Base-by-base conservation (phyloP, 2,888 invertebrate species). In the Lochmaea crataegi region DNA sequence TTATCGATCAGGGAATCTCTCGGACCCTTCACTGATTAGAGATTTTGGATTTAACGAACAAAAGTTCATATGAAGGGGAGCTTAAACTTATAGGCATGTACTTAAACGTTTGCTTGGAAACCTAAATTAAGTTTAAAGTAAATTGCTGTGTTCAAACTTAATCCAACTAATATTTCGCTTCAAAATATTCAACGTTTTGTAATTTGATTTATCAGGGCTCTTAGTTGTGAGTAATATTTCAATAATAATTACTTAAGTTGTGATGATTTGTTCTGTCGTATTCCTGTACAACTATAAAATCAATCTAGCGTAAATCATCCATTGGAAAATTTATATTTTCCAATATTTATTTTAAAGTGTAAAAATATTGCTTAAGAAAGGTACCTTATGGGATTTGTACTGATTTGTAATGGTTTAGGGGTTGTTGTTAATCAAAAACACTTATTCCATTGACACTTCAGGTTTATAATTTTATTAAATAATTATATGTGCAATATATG, bases 1-100 rank as follows among this genome's bases (percentile, higher is more conserved):
- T 42, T 60, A 68, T 68, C 42, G 60, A 68, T 68, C 42, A 68
- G 16, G 10, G 22, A 60, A 57, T 42, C 67, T 26, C 60, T 60
- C 42, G 58, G 58, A 16, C 60, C 60, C 68, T 68, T 26, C 14
- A 57, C 42, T 68, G 57, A 68, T 68, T 60, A 26, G 48, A 45
- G 60, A 12, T 63, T 68, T 22, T 41, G 22, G 60, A 60, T 68
- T 68, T 60, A 45, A 12, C 22, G 58, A 42, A 48, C 60, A 42
- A 60, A 68, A 63, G n/a, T 53, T 53, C 9, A 18, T 18, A 53
- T 53, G 53, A 16, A 16, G 16, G 16, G 53, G 53, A 53, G 16
- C 53, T 18, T 53, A 16, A 53, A 18, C 18, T 14, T 12, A 48
- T 48, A 7, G 48, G 48, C n/a, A 48, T 48, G 48, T 48, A 48